Evolutionary conservation across 2,797 vertebrate species (phyloP).

Genomic region (Cheirogaleus major): DNA sequence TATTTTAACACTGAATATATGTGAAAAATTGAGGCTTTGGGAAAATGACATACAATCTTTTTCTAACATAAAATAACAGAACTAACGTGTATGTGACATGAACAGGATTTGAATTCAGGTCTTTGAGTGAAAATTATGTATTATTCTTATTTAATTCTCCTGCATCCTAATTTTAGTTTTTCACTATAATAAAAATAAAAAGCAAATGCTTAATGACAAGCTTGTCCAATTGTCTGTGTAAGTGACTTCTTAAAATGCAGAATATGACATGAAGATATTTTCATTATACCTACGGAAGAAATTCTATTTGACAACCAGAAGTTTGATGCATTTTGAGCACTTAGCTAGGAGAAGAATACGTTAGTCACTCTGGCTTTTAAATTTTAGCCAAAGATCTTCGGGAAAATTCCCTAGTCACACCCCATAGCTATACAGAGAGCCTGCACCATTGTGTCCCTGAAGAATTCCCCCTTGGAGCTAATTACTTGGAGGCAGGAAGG

Average conservation of each 20-base stretch:
- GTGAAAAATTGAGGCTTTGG: not conserved
- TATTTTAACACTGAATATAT: not conserved
- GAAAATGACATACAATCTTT: not conserved
- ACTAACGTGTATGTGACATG: not conserved
- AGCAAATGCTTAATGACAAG: not conserved
- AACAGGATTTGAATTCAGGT: conserved; percentile 11
- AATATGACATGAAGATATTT: conserved; percentile 18
- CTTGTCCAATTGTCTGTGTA: not conserved
- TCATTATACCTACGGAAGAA: not conserved
- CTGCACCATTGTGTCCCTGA: not conserved
- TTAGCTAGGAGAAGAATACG: not conserved
- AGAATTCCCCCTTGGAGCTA: conserved; percentile 26
- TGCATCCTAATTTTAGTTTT: conserved; percentile 36
- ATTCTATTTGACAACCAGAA: not conserved
- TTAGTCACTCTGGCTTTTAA: conserved; percentile 44
- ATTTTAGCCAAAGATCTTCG: conserved; percentile 49
- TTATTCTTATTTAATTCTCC: not conserved
- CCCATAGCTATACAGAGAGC: not conserved
- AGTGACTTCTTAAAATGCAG: conserved; percentile 28
- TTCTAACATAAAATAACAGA: conserved; percentile 15
- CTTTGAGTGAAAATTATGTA: conserved; percentile 8
- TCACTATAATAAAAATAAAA: conserved; percentile 27
- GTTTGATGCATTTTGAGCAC: not conserved
- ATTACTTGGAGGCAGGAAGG: conserved; percentile 56
- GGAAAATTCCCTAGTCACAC: conserved; percentile 10